A percentile compares a stretch with the other conserved stretches of the same genome.
phyloP scores from a whole-genome alignment of 2,888 invertebrate species.

The Cartodere bifasciata region DNA sequence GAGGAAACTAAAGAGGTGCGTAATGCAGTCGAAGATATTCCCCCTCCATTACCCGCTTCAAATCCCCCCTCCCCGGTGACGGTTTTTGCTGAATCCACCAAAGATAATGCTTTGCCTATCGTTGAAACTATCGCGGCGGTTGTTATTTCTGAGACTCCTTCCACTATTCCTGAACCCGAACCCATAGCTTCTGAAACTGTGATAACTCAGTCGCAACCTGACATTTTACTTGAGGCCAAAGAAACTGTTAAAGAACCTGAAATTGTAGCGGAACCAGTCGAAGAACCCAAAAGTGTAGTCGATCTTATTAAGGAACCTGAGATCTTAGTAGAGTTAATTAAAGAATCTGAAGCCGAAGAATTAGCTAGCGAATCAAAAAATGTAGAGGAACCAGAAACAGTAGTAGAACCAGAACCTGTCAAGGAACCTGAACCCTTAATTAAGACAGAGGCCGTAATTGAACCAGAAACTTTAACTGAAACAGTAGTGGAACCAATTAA shows the following conservation, averaged over 20 bases:
- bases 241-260: slow-evolving; percentile 3
- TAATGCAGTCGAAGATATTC: slow-evolving; percentile 51
- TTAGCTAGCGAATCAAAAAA: slow-evolving; percentile 10
- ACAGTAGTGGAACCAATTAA: slow-evolving; percentile 5
- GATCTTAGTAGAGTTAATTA: background rate
- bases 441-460: slow-evolving; percentile 7
- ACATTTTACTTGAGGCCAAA: too few species aligned
- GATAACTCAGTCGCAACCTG: too few species aligned
- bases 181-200: too few species aligned
- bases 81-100: slow-evolving; percentile 57
- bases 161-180: slow-evolving; percentile 1
- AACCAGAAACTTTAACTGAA: slow-evolving; percentile 7
- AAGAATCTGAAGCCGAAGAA: slow-evolving; percentile 8
- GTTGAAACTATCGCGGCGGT: slow-evolving; percentile 16
- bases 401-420: slow-evolving; percentile 8
- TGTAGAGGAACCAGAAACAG: slow-evolving; percentile 9
- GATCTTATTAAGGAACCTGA: background rate
- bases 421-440: slow-evolving; percentile 8
- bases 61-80: slow-evolving; percentile 65
- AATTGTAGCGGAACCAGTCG: slow-evolving; percentile 6
- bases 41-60: slow-evolving; percentile 61
- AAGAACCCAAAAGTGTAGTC: background rate
- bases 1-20: slow-evolving; percentile 40
- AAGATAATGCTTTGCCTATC: slow-evolving; percentile 39
- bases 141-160: slow-evolving; percentile 5